A percentile compares a stretch with the other conserved stretches of the same genome.
Evolutionary conservation across 1,140 invertebrate genomes (phyloP).

Genomic region (Camponotus pennsylvanicus): DNA sequence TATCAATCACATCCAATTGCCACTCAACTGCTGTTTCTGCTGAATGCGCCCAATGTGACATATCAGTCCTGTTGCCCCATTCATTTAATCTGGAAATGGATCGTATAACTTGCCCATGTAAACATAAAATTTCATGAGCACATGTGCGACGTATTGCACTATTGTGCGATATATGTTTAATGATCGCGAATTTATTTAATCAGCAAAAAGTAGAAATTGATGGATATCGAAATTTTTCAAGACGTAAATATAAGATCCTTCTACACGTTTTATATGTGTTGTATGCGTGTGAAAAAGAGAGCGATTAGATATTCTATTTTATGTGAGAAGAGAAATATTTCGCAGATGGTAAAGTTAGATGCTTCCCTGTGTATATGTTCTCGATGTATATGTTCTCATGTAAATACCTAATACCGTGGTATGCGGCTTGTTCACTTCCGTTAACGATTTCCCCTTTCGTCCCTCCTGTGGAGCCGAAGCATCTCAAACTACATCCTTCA

Average conservation of each 20-base stretch:
- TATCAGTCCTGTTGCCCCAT: conserved; percentile 51
- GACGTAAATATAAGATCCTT: conserved; percentile 4
- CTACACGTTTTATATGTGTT: not conserved
- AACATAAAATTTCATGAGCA: conserved; percentile 35
- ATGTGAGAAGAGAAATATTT: not conserved
- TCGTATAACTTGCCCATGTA: conserved; percentile 49
- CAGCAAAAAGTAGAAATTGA: not conserved
- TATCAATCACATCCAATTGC: conserved; percentile 62
- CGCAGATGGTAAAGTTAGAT: not conserved
- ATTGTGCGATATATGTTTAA: not conserved
- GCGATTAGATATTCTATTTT: not conserved
- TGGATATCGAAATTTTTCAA: not conserved
- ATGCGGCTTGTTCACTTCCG: conserved; percentile 48
- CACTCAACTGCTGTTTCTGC: conserved; percentile 52
- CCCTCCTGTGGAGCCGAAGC: not conserved
- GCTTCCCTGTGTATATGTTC: conserved; percentile 20
- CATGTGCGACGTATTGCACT: not conserved
- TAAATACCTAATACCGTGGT: conserved; percentile 44
- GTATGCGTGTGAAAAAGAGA: not conserved
- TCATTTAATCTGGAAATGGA: conserved; percentile 56
- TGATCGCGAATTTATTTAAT: conserved; percentile 18
- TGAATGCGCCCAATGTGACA: conserved; percentile 58
- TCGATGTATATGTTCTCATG: conserved; percentile 18
- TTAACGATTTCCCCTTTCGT: conserved; percentile 41
- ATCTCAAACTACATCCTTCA: conserved; percentile 28